phyloP scores from a whole-genome alignment of 53 echinoderm and acorn worm species.

The Echinometra lucunter region DNA sequence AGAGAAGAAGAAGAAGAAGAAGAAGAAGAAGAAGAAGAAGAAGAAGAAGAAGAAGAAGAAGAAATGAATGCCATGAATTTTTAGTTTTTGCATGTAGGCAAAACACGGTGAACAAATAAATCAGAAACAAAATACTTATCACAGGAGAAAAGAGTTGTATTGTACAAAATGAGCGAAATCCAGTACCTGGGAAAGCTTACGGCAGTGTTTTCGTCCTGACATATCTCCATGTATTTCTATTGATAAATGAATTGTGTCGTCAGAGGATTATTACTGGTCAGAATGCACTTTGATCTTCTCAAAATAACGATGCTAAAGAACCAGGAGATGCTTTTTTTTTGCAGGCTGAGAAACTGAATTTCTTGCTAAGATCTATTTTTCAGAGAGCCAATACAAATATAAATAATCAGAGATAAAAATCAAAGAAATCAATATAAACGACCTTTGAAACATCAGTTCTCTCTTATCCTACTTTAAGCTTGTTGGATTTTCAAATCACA shows the following conservation, averaged over 20 bases:
- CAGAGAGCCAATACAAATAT: not conserved
- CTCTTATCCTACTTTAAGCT: constrained; percentile 28
- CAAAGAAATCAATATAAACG: not conserved
- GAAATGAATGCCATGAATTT: no score
- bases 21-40: no score
- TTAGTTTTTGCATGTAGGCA: no score
- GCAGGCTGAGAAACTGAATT: not conserved
- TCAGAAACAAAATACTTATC: no score
- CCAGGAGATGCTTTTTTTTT: not conserved
- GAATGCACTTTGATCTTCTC: not conserved
- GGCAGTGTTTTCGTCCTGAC: no score
- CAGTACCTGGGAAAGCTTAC: no score
- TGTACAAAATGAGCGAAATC: no score
- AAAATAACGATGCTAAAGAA: not conserved
- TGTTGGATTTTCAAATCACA: not conserved
- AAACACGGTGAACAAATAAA: no score
- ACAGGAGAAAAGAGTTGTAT: no score
- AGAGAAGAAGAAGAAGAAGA: no score
- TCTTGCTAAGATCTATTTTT: not conserved
- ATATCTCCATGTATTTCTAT: no score
- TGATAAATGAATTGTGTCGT: not conserved
- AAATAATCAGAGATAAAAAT: not conserved
- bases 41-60: no score
- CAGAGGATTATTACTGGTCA: not conserved
- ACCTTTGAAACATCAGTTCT: not conserved